Evolutionary conservation across 2,797 vertebrate species (phyloP).

Genomic region (Pterois miles): DNA sequence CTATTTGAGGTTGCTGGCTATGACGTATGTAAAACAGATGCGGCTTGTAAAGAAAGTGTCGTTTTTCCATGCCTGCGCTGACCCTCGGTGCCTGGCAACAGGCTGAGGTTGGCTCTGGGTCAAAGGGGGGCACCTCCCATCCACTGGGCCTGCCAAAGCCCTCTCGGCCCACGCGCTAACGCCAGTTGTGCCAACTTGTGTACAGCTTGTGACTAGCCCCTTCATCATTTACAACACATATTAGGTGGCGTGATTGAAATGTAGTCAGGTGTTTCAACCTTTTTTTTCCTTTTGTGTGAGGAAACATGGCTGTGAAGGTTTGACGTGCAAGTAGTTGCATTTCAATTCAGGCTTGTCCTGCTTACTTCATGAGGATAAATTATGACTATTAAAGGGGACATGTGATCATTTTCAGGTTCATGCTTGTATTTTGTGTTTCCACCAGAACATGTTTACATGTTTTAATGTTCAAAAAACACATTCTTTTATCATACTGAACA

Average conservation of each 20-base stretch:
- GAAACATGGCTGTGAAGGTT: not conserved
- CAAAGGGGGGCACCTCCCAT: constrained; percentile 56
- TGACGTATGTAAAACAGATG: constrained; percentile 73
- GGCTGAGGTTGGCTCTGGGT: constrained; percentile 57
- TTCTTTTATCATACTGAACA: too few species aligned
- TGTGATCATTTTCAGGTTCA: not conserved
- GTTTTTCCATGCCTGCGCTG: constrained; percentile 65
- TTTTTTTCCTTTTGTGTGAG: not conserved
- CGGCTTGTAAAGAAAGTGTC: constrained; percentile 66
- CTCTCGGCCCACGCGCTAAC: constrained; percentile 23
- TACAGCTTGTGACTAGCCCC: constrained; percentile 1
- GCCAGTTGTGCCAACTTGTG: constrained; percentile 16
- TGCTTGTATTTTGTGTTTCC: too few species aligned
- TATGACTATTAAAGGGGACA: constrained; percentile 2
- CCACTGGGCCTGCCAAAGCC: constrained; percentile 43
- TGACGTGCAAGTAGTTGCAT: not conserved
- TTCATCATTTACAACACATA: constrained; percentile 30
- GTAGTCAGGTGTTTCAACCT: not conserved
- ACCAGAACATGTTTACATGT: too few species aligned
- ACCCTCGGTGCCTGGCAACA: constrained; percentile 59
- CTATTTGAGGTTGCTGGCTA: constrained; percentile 54
- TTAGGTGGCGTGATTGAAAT: constrained; percentile 22
- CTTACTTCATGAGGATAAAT: constrained; percentile 7
- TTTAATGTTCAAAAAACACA: too few species aligned
- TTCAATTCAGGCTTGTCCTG: not conserved